Base-by-base conservation (phyloP, 1,140 invertebrate genomes). In the Neuroterus valhalla region DNA sequence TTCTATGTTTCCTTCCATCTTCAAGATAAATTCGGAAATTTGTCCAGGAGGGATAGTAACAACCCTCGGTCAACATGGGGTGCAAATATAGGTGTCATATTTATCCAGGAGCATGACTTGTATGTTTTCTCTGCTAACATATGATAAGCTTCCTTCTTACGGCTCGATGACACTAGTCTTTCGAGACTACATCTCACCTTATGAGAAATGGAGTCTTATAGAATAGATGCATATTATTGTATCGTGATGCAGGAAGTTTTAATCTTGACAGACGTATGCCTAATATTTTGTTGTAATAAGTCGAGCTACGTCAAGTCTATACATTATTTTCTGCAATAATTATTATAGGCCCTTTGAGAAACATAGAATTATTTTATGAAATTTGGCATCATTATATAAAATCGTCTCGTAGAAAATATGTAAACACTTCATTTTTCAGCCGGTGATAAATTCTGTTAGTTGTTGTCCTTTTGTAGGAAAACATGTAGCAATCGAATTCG, bases 71-170 rank as follows among this genome's bases (percentile, higher is more conserved):
- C 55, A 62, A 62, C 21, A 62, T 31, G 55, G 55, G 55, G 23
- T 26, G 26, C 52, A 31, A 26, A 52, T 52, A 21, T 23, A 50
- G 8, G 19, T 21, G 50, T 26, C 50, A 52, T 52, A 52, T 62
- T 31, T 62, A 3, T 62, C 55, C 23, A 62, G 3, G 23, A 62
- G 15, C 15, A 62, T 26, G n/a, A 38, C 11, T 62, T 62, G 26
- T 26, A 31, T 26, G 55, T 31, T 62, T 62, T 62, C 55, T 62
- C 31, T 62, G 23, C 31, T 62, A 62, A 62, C 55, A 15, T 4
- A 14, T 26, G 11, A 62, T 62, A 62, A 62, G 55, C 55, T 62
- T 31, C 4, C 31, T n/a, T 62, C 31, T 38, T 62, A 62, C 15
- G 55, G 31, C 15, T n/a, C 14, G 23, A 38, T 31, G 23, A 15